These are phyloP conservation scores for Heliconius nattereri DNA, from an alignment of 1,140 invertebrate genomes.

Conservation along the genomic window DNA sequence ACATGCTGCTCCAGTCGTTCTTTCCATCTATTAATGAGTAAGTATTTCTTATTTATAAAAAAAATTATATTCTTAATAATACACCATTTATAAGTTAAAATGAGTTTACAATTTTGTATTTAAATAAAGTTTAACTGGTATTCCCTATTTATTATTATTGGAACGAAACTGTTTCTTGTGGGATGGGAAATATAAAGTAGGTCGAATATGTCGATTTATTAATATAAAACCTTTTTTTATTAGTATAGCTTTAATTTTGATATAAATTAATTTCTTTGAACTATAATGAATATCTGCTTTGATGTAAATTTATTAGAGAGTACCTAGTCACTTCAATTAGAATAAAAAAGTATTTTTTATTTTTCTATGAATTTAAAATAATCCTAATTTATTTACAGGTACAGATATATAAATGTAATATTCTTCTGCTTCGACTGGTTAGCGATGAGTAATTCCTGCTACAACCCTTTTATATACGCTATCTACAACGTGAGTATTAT, in stretches of 20 bases:
- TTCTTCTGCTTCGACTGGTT: constrained; percentile 93
- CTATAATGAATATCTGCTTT: too few species aligned
- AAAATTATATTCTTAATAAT: neutral
- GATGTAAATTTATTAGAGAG: too few species aligned
- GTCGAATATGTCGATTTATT: too few species aligned
- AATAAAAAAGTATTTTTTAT: neutral
- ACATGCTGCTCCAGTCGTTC: constrained; percentile 87
- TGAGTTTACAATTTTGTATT: too few species aligned
- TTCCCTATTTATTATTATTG: too few species aligned
- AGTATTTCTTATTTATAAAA: constrained; percentile 61
- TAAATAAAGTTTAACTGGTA: too few species aligned
- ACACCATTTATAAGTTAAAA: neutral
- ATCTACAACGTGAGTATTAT: constrained; percentile 89
- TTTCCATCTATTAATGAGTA: constrained; percentile 87
- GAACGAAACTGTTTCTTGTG: too few species aligned
- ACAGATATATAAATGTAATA: constrained; percentile 88
- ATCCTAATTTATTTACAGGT: constrained; percentile 67
- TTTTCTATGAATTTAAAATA: neutral
- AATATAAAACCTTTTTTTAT: too few species aligned
- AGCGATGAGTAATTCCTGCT: constrained; percentile 93
- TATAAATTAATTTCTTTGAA: too few species aligned
- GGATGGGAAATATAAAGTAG: too few species aligned
- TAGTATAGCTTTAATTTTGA: too few species aligned
- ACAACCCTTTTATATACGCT: constrained; percentile 93
- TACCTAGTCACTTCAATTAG: too few species aligned